Conservation (phyloP, 1,140 invertebrate species). For the Calephelis virginiensis region DNA sequence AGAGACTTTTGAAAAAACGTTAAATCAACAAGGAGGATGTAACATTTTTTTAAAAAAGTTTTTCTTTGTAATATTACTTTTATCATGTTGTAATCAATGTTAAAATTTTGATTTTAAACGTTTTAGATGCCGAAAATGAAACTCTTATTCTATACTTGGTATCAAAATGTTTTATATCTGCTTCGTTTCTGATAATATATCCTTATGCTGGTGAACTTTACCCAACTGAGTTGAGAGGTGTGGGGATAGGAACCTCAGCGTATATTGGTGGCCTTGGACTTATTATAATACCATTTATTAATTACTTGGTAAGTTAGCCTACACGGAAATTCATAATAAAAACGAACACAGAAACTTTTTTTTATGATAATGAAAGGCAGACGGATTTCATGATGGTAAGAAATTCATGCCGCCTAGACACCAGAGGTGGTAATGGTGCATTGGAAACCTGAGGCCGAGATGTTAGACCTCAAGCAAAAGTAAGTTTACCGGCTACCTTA, state of each 20-base stretch:
- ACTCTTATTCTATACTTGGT: conserved; percentile 89
- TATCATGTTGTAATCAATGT: too few relatives aligned
- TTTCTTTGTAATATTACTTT: background rate
- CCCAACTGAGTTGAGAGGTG: conserved; percentile 90
- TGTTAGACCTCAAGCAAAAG: too few relatives aligned
- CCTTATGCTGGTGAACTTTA: conserved; percentile 94
- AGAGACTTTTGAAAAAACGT: too few relatives aligned
- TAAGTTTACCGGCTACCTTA: too few relatives aligned
- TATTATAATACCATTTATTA: conserved; percentile 94
- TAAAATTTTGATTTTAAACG: conserved; percentile 19
- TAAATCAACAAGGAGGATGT: too few relatives aligned
- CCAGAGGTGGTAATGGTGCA: too few relatives aligned
- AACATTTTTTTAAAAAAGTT: background rate
- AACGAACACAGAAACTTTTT: background rate
- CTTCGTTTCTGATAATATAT: conserved; percentile 94
- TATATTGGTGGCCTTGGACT: conserved; percentile 92
- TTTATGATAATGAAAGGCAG: too few relatives aligned
- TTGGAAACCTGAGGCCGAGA: too few relatives aligned
- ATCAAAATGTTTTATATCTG: conserved; percentile 94
- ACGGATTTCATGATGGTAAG: too few relatives aligned
- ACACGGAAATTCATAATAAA: too few relatives aligned
- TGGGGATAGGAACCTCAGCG: conserved; percentile 93
- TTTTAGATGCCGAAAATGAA: conserved; percentile 85
- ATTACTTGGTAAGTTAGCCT: conserved; percentile 85
- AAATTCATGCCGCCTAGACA: too few relatives aligned